Evolutionary conservation across 2,888 invertebrate genomes (phyloP).

Genomic region (Frankliniella intonsa): DNA sequence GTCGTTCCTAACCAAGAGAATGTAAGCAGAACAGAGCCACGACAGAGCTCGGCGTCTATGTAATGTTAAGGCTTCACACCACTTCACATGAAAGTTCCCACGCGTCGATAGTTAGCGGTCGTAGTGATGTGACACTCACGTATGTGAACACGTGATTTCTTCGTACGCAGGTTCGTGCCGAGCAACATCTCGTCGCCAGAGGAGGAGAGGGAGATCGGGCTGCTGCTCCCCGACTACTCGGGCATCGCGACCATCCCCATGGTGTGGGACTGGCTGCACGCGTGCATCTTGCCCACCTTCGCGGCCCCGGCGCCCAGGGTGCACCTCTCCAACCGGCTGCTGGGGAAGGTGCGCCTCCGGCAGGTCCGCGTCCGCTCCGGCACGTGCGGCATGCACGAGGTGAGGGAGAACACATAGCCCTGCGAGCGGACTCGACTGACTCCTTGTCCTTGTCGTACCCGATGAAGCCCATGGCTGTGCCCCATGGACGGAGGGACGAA

Average conservation of each 20-base stretch:
- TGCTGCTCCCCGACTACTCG: neutral
- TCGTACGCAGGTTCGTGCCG: neutral
- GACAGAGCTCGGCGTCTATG: neutral
- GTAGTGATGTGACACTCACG: no score
- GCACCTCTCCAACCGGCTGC: neutral
- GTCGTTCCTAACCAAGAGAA: slow-evolving; percentile 6
- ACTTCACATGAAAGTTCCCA: neutral
- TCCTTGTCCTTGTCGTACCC: no score
- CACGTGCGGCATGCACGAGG: neutral
- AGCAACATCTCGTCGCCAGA: neutral
- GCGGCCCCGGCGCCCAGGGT: neutral
- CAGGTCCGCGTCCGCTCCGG: neutral
- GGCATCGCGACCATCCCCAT: neutral
- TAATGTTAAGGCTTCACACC: neutral
- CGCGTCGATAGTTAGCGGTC: neutral
- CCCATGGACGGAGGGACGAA: no score
- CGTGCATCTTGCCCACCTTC: neutral
- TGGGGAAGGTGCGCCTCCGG: neutral
- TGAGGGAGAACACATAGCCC: neutral
- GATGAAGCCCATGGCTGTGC: no score
- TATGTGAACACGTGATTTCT: neutral
- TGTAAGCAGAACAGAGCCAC: neutral
- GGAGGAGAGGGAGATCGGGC: neutral
- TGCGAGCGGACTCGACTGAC: neutral
- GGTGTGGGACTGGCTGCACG: slow-evolving; percentile 7